Base-by-base conservation (phyloP, 35 echinoderm and acorn worm species). In the Heliocidaris erythrogramma region DNA sequence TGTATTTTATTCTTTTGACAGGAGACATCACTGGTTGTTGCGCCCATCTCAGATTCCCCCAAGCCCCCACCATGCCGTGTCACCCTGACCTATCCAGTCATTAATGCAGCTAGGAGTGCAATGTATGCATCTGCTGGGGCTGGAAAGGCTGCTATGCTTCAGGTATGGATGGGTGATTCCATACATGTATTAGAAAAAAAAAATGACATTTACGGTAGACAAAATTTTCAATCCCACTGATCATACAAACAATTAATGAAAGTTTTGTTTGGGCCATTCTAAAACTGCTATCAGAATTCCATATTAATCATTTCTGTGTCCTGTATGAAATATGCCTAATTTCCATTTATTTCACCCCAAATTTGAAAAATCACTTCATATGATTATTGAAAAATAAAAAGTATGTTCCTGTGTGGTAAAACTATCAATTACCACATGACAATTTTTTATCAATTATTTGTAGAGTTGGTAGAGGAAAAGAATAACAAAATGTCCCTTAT, bases 41-140 rank as follows among this genome's bases (percentile, higher is more conserved):
- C 98, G 30, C 97, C 98, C 18, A 97, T 99, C 17, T 90, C 93
- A 92, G 97, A 99, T 88, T 99, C 98, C 1, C 98, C 98, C 9
- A 99, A 99, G 92, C 98, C 98, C 61, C 98, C 98, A 78, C 97
- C 97, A 8, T 99, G 98, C 31, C 48, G 98, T 35, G 97, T 99
- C 0, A 99, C 98, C 17, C 59, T 99, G 61, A 99, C 98, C 10
- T 99, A 95, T 59, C 98, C 98, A 87, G 97, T 99, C 50, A 97
- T 99, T 17, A 97, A 99, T 89, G 92, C 96, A 42, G 94, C 98
- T 32, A 95, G 96, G 29, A 96, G 97, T 95, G 97, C 97, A 21
- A 94, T 99, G 94, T 99, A 97, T 94, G 96, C 96, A 31, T 99
- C 98, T n/a, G 89, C 92, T 59, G 98, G 98, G 17, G 96, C 98